Percentiles rank a stretch among this genome's conserved stretches.
Evolutionary conservation across 2,888 invertebrate genomes (phyloP).

Genomic region (Lycocerus yunnanus): DNA sequence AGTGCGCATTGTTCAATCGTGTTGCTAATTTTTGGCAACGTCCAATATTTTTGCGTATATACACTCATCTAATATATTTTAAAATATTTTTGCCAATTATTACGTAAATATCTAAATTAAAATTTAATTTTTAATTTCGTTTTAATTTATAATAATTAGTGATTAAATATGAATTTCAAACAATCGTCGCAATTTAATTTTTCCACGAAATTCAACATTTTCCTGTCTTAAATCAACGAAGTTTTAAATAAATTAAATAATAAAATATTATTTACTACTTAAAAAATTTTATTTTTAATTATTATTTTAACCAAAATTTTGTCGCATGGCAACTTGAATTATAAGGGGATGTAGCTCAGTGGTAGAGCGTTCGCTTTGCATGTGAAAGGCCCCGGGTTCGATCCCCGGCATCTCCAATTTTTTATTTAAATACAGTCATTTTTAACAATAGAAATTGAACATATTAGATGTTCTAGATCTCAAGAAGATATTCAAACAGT

Average conservation of each 20-base stretch:
- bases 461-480: too few relatives aligned
- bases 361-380: slow-evolving; percentile 99
- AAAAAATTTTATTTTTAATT: too few relatives aligned
- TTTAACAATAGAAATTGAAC: too few relatives aligned
- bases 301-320: too few relatives aligned
- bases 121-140: neutral
- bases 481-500: too few relatives aligned
- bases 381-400: slow-evolving; percentile 99
- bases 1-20: slow-evolving; percentile 30
- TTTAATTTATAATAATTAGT: neutral
- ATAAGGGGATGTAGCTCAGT: slow-evolving; percentile 91
- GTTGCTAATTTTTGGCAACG: slow-evolving; percentile 30
- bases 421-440: slow-evolving; percentile 30
- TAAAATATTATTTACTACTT: neutral
- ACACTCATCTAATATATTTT: neutral
- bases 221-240: too few relatives aligned
- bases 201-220: neutral
- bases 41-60: slow-evolving; percentile 6
- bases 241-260: neutral
- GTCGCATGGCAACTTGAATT: too few relatives aligned
- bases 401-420: slow-evolving; percentile 91
- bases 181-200: neutral
- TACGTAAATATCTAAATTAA: neutral
- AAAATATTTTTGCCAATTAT: slow-evolving; percentile 10
- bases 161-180: neutral